phyloP scores from a whole-genome alignment of 2,113 vertebrate species.

The Nymphicus hollandicus region DNA sequence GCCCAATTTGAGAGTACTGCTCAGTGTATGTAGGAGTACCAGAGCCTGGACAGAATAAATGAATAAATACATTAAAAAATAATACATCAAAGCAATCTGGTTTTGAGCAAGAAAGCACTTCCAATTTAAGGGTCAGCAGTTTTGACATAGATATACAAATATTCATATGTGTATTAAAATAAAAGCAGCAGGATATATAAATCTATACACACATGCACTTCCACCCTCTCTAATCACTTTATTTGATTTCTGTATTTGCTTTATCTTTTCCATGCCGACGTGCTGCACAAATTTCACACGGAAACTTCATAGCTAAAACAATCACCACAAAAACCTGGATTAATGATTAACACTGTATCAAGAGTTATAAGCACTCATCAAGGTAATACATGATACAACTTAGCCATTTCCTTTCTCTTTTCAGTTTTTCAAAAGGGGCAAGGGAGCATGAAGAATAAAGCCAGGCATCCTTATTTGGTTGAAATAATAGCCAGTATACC shows the following conservation, averaged over 20 bases:
- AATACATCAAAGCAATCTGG: constrained; percentile 41
- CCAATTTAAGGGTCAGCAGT: constrained; percentile 44
- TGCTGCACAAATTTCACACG: neutral
- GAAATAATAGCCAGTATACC: constrained; percentile 69
- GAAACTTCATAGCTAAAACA: constrained; percentile 41
- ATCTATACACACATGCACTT: neutral
- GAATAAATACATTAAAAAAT: constrained; percentile 56
- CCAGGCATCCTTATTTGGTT: constrained; percentile 69
- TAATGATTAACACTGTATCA: constrained; percentile 60
- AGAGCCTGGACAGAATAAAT: constrained; percentile 56
- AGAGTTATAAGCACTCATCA: constrained; percentile 65
- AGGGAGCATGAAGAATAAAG: constrained; percentile 70
- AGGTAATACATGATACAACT: constrained; percentile 67
- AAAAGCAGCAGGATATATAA: neutral
- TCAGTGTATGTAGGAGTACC: neutral
- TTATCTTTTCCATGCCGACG: neutral
- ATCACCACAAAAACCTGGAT: constrained; percentile 31
- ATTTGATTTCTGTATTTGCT: constrained; percentile 30
- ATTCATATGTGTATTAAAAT: constrained; percentile 28
- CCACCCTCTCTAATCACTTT: neutral
- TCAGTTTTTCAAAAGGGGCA: constrained; percentile 70
- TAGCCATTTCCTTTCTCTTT: constrained; percentile 69
- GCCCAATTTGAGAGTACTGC: neutral
- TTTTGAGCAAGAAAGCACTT: constrained; percentile 28
- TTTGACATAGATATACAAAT: constrained; percentile 18